Evolutionary conservation across 2,113 vertebrate species (phyloP).

Genomic region (Corythoichthys haematopterus): DNA sequence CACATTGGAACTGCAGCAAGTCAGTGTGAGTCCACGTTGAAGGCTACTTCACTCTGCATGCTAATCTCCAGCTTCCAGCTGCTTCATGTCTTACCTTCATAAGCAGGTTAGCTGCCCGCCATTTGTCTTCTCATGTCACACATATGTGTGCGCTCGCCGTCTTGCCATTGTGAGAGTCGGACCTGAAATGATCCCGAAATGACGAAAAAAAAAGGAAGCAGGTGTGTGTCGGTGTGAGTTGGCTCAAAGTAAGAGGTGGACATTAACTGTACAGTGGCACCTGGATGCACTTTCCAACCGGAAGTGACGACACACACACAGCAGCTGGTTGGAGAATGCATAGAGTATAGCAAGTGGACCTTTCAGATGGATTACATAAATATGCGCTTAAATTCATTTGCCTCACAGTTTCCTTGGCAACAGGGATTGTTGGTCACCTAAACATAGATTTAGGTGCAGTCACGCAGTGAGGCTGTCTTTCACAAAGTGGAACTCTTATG

Average conservation of each 20-base stretch:
- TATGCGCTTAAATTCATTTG: slow-evolving; percentile 56
- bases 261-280: slow-evolving; percentile 27
- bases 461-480: slow-evolving; percentile 16
- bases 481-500: slow-evolving; percentile 10
- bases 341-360: slow-evolving; percentile 32
- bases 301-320: slow-evolving; percentile 46
- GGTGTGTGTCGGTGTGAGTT: not conserved
- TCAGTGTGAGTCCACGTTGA: slow-evolving; percentile 47
- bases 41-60: slow-evolving; percentile 40
- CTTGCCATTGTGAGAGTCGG: slow-evolving; percentile 11
- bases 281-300: slow-evolving; percentile 37
- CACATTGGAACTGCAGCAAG: slow-evolving; percentile 49
- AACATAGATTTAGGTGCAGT: slow-evolving; percentile 50
- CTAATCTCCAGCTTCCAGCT: slow-evolving; percentile 33
- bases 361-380: slow-evolving; percentile 55
- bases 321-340: slow-evolving; percentile 13
- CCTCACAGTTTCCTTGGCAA: slow-evolving; percentile 66
- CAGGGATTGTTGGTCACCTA: slow-evolving; percentile 55
- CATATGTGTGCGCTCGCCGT: slow-evolving; percentile 33
- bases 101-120: slow-evolving; percentile 17
- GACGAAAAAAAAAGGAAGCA: slow-evolving; percentile 1
- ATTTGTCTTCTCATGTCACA: slow-evolving; percentile 44
- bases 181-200: slow-evolving; percentile 9
- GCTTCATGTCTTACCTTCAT: slow-evolving; percentile 22
- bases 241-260: slow-evolving; percentile 5